Percentiles rank a stretch among this genome's conserved stretches.
These are phyloP conservation scores for Helicoverpa zea DNA, from an alignment of 1,140 invertebrate species.

Conservation along the genomic window DNA sequence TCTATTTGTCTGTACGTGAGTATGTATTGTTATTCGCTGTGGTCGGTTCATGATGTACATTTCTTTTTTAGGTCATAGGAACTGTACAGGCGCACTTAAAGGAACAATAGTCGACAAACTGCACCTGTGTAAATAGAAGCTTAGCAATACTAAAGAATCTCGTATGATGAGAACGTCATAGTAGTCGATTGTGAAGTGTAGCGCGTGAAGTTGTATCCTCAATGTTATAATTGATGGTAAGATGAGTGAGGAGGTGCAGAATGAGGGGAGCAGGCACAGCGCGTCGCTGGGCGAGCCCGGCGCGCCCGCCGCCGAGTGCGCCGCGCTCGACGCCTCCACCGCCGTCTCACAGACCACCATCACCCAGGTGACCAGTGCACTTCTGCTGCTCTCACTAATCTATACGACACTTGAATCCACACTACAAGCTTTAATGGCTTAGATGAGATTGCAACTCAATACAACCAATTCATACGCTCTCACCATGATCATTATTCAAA, in stretches of 20 bases:
- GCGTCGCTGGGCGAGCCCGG: conserved; percentile 64
- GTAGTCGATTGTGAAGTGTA: conserved; percentile 57
- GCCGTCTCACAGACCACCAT: conserved; percentile 71
- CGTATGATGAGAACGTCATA: conserved; percentile 74
- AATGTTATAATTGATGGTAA: conserved; percentile 75
- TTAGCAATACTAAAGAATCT: conserved; percentile 52
- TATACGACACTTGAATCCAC: background rate
- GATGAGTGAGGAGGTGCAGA: conserved; percentile 80
- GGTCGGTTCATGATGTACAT: background rate
- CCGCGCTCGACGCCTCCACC: conserved; percentile 67
- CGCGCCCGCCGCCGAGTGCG: conserved; percentile 54
- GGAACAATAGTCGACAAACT: conserved; percentile 28
- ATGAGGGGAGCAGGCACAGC: conserved; percentile 74
- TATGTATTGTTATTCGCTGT: background rate
- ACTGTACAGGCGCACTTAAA: conserved; percentile 5
- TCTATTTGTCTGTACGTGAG: conserved; percentile 47
- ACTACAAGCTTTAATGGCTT: background rate
- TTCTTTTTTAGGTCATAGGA: conserved; percentile 59
- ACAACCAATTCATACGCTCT: no score
- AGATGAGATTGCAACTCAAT: no score
- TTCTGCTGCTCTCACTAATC: background rate
- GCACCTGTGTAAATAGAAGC: conserved; percentile 66
- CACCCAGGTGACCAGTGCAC: conserved; percentile 62
- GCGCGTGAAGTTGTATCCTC: conserved; percentile 55
- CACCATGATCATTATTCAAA: no score